Evolutionary conservation across 2,113 vertebrate genomes (phyloP).

Genomic region (Azemiops feae): DNA sequence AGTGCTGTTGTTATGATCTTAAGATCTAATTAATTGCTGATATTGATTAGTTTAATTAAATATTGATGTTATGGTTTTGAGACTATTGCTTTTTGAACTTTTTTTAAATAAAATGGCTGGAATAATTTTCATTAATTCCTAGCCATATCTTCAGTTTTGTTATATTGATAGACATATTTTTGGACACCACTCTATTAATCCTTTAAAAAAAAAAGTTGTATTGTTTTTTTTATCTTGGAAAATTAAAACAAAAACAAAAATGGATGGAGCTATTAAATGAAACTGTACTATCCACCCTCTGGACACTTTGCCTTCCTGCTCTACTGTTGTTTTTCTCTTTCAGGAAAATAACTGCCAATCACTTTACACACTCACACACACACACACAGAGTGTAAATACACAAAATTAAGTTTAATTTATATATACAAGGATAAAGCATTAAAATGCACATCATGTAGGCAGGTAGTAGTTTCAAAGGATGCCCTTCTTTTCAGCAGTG

Average conservation of each 20-base stretch:
- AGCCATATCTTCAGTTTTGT: background rate
- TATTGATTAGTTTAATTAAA: constrained; percentile 5
- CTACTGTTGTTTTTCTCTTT: background rate
- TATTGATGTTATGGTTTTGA: background rate
- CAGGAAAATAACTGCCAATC: background rate
- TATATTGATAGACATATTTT: background rate
- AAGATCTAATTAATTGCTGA: background rate
- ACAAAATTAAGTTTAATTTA: background rate
- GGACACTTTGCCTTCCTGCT: background rate
- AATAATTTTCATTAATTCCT: background rate
- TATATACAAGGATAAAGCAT: background rate
- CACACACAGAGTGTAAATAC: background rate
- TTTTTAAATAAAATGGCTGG: background rate
- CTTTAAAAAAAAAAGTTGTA: background rate
- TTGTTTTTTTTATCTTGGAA: background rate
- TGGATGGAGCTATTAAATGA: background rate
- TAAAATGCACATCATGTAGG: background rate
- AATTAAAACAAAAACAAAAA: background rate
- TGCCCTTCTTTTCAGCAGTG: background rate
- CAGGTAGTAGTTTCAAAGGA: background rate
- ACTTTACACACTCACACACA: background rate
- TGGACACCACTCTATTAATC: background rate
- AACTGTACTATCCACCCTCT: background rate
- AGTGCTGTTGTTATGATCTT: background rate
- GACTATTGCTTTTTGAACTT: background rate